A percentile compares a stretch with the other conserved stretches of the same genome.
Evolutionary conservation across 2,888 invertebrate species (phyloP).

Genomic region (Sarcophaga carnaria): DNA sequence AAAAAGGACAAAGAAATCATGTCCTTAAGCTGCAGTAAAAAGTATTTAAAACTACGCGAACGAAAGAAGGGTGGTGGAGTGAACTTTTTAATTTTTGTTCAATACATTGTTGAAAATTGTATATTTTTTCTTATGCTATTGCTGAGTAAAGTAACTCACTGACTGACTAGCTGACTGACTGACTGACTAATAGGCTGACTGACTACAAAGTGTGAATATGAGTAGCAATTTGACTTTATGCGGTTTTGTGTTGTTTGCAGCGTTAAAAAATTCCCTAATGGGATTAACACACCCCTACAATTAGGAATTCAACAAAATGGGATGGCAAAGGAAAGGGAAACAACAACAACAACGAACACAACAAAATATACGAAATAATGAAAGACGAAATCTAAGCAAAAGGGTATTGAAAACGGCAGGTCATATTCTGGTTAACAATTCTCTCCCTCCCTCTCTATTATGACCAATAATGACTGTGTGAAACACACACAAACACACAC

Average conservation of each 20-base stretch:
- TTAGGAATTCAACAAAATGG: conserved; percentile 68
- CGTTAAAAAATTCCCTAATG: conserved; percentile 73
- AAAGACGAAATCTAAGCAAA: conserved; percentile 44
- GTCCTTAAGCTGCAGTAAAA: not conserved
- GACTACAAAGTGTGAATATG: conserved; percentile 30
- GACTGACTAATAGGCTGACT: conserved; percentile 42
- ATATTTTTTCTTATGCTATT: too few species aligned
- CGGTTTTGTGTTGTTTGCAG: conserved; percentile 63
- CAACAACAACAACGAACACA: conserved; percentile 15
- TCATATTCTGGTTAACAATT: conserved; percentile 66
- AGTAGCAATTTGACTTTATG: conserved; percentile 41
- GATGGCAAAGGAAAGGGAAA: not conserved
- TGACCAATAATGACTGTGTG: conserved; percentile 36
- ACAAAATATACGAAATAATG: not conserved
- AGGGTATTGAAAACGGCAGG: conserved; percentile 65
- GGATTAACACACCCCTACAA: conserved; percentile 78
- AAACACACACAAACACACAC: conserved; percentile 20
- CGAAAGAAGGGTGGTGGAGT: not conserved
- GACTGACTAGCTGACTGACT: not conserved
- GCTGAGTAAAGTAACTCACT: too few species aligned
- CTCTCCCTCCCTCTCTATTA: not conserved
- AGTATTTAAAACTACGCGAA: not conserved
- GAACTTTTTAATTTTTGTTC: conserved; percentile 2
- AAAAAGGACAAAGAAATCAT: not conserved
- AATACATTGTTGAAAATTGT: too few species aligned